Base-by-base conservation (phyloP, 2,113 vertebrate species). In the Chaetodon auriga region DNA sequence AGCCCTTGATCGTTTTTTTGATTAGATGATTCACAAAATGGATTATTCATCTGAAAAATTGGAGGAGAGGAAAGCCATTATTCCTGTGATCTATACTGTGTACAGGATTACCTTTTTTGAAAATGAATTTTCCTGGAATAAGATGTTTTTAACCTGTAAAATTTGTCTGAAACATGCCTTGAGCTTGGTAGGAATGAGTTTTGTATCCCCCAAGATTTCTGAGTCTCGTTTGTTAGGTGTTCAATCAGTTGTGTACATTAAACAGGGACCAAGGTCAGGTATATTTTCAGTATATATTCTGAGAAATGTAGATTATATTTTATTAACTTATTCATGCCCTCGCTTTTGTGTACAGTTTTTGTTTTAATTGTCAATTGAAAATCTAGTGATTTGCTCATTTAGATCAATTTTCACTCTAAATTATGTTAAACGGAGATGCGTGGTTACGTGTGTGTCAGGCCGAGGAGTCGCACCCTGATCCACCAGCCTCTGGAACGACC, bases 281-380 rank as follows among this genome's bases (percentile, higher is more conserved):
- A 91, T 94, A 89, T 94, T 94, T 87, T 90, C 86, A 41, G 65
- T 83, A 91, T 93, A 92, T 93, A 93, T 93, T 87, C 90, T 93
- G 84, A 93, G 81, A 95, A 90, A 89, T 92, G 89, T 92, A 94
- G 90, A 95, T 88, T 94, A 92, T 95, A 94, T 95, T 95, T 95
- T 95, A 95, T 95, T 95, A 95, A 95, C 89, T 95, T 95, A 95
- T 95, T 95, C 87, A 93, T 90, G 85, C 92, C 79, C 80, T 88
- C 14, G n/a, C 65, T 92, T 92, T 89, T 85, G 83, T 90, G 85
- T 85, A 83, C 36, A 83, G 76, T 77, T 86, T 84, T 82, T 30
- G 30, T 76, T 78, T 86, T 89, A 25, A 65, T 84, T 90, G 74
- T 85, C 68, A 68, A 89, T 79, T 43, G 76, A 85, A 82, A 88